Evolutionary conservation across 1,140 invertebrate species (phyloP), one percentile per base, ranked within the genome.

Genomic region (Bactericera cockerelli): DNA sequence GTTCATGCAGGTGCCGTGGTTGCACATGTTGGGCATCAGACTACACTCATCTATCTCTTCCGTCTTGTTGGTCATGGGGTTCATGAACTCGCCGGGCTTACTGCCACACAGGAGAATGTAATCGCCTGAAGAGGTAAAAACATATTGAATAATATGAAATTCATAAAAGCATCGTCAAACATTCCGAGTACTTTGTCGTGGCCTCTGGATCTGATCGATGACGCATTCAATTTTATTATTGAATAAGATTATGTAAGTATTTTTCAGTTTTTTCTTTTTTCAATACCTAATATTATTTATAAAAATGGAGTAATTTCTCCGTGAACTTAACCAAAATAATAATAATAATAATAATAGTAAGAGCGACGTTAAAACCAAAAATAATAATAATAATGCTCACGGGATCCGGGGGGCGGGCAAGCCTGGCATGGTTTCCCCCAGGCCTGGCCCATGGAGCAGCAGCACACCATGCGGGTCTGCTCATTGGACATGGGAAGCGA

Each of bases 391-490:
- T 13, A 13, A 31, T 31, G 13, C 75, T 74, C 76, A 83, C 84
- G 75, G 58, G 84, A 76, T 64, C 74, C 75, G 64, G 75, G 70
- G 33, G 74, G 72, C 0, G 90, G 89, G 72, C 90, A 93, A 8
- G 77, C 77, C 66, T 84, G 78, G 69, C 90, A 93, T 0, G 81
- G 82, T 49, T 75, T 75, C 1, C 87, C 87, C 90, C 90, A 93
- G 0, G 84, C 89, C 62, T 79, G 78, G 0, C 89, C 90, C 76
- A 92, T 85, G 0, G 86, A 87, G 72, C 90, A 93, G 67, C 89
- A 93, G 65, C 90, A 93, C 24, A 89, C 72, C 78, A 88, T 87
- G 67, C 81, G 80, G 1, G 88, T 92, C 68, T 90, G 82, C 21
- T 82, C 79, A 21, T 81, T 79, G 14, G 82, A 79, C 79, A 91